A percentile compares a stretch with the other conserved stretches of the same genome.
These are phyloP conservation scores for Acrobasis suavella DNA, from an alignment of 2,888 invertebrate species.

Conservation along the genomic window DNA sequence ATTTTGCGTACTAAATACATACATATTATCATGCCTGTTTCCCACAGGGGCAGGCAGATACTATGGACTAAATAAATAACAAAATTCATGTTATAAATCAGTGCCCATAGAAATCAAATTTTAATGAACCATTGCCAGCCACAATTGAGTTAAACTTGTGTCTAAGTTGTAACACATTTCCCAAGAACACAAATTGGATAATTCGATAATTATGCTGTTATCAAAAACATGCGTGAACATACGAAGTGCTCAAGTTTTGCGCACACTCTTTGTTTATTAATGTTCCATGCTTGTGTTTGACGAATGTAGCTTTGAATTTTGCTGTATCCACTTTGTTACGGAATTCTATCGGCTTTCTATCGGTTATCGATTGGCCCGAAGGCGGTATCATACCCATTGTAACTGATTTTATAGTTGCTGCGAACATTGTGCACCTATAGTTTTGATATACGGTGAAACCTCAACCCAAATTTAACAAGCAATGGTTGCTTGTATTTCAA, in stretches of 20 bases:
- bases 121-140: not conserved
- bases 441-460: not conserved
- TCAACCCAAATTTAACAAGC: not conserved
- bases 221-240: constrained; percentile 13
- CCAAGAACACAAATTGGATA: constrained; percentile 22
- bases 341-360: constrained; percentile 17
- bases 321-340: constrained; percentile 13
- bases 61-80: too few relatives aligned
- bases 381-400: not conserved
- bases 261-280: constrained; percentile 25
- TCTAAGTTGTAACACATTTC: not conserved
- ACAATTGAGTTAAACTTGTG: constrained; percentile 9
- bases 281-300: constrained; percentile 25
- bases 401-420: not conserved
- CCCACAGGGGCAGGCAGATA: too few relatives aligned
- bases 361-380: not conserved
- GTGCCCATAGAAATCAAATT: not conserved
- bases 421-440: not conserved
- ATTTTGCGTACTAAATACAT: too few relatives aligned
- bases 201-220: constrained; percentile 26
- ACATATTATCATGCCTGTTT: too few relatives aligned
- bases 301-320: constrained; percentile 20
- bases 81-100: too few relatives aligned
- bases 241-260: constrained; percentile 12
- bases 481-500: too few relatives aligned